Percentiles rank a stretch among this genome's conserved stretches.
phyloP scores from a whole-genome alignment of 1,140 invertebrate genomes.

The Chrysomallon squamiferum region DNA sequence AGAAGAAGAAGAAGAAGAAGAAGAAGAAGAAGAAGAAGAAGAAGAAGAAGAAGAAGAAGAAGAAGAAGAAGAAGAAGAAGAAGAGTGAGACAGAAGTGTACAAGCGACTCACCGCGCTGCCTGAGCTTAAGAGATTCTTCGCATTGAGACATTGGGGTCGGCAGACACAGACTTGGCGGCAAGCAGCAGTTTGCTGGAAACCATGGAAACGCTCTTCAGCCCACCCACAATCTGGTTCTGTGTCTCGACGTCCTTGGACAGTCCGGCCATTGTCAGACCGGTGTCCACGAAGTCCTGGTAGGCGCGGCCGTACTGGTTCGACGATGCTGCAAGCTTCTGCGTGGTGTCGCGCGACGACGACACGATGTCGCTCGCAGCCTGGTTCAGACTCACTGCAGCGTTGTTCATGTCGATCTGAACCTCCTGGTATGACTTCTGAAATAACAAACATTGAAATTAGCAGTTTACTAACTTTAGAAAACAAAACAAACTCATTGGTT shows the following conservation, averaged over 20 bases:
- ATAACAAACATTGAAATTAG: too few relatives aligned
- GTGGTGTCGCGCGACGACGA: slow-evolving; percentile 70
- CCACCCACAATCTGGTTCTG: slow-evolving; percentile 77
- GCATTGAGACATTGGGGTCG: slow-evolving; percentile 89
- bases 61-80: too few relatives aligned
- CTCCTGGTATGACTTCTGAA: slow-evolving; percentile 67
- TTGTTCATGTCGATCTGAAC: slow-evolving; percentile 84
- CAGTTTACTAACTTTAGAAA: too few relatives aligned
- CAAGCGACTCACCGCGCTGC: slow-evolving; percentile 82
- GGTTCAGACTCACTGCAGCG: slow-evolving; percentile 82
- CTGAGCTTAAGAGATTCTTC: slow-evolving; percentile 84
- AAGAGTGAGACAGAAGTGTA: too few relatives aligned
- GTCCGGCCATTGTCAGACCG: slow-evolving; percentile 48
- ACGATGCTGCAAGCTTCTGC: slow-evolving; percentile 75
- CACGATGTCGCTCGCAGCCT: slow-evolving; percentile 81
- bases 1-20: too few relatives aligned
- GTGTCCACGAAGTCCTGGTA: slow-evolving; percentile 74
- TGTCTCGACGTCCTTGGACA: slow-evolving; percentile 53
- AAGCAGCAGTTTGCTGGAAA: slow-evolving; percentile 84
- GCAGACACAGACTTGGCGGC: slow-evolving; percentile 88
- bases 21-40: too few relatives aligned
- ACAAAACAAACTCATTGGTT: too few relatives aligned
- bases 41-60: too few relatives aligned
- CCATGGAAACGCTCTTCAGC: slow-evolving; percentile 85
- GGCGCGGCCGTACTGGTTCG: slow-evolving; percentile 77